Evolutionary conservation across 2,797 vertebrate species (phyloP).

Genomic region (Brachyrhaphis roseni): DNA sequence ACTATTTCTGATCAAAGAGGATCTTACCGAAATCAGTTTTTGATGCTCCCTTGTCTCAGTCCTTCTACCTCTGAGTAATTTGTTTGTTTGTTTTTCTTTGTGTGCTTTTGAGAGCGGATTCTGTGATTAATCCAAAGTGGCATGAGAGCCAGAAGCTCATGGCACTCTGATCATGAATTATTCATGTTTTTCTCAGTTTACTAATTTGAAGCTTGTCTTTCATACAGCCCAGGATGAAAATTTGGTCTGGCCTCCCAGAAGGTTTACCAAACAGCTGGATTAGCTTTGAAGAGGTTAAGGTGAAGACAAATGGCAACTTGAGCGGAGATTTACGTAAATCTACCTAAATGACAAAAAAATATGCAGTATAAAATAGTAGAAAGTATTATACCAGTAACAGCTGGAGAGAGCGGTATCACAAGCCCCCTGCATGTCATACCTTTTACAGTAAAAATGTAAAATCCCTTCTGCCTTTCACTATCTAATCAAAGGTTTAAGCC

Average conservation of each 20-base stretch:
- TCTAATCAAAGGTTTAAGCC: slow-evolving; percentile 18
- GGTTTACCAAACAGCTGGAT: slow-evolving; percentile 37
- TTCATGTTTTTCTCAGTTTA: slow-evolving; percentile 50
- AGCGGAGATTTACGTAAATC: slow-evolving; percentile 16
- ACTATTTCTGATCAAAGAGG: slow-evolving; percentile 56
- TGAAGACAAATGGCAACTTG: slow-evolving; percentile 34
- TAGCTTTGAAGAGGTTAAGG: slow-evolving; percentile 32
- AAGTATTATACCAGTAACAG: slow-evolving; percentile 8
- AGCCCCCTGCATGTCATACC: slow-evolving; percentile 18
- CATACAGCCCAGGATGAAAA: slow-evolving; percentile 27
- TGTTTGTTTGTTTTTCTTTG: slow-evolving; percentile 50
- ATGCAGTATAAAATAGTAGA: not conserved
- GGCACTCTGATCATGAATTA: slow-evolving; percentile 49
- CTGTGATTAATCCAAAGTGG: slow-evolving; percentile 54
- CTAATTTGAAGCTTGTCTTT: slow-evolving; percentile 45
- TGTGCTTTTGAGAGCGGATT: slow-evolving; percentile 39
- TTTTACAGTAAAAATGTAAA: slow-evolving; percentile 28
- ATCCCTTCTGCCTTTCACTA: not conserved
- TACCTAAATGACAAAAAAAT: slow-evolving; percentile 18
- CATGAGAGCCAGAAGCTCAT: slow-evolving; percentile 40
- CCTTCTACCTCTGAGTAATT: slow-evolving; percentile 37
- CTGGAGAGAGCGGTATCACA: slow-evolving; percentile 26
- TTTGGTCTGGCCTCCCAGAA: slow-evolving; percentile 40
- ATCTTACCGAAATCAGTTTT: slow-evolving; percentile 42
- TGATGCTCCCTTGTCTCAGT: slow-evolving; percentile 29